Conservation (phyloP, 1,140 invertebrate species). For the Prorops nasuta region DNA sequence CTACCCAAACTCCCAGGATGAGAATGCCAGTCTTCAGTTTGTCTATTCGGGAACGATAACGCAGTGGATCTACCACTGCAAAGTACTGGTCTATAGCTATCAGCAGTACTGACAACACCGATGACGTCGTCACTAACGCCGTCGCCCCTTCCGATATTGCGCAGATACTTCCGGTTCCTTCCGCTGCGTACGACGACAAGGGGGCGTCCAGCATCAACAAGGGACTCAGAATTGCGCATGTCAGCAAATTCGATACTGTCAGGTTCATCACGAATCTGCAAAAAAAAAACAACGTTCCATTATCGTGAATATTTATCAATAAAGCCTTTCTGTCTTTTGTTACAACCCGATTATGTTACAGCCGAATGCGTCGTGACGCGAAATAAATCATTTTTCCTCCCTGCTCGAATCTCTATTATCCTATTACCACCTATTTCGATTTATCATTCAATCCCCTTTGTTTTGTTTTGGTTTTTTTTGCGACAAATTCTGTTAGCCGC, state of each 20-base stretch:
- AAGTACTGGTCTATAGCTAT: slow-evolving; percentile 85
- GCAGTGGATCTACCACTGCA: slow-evolving; percentile 81
- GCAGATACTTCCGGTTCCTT: slow-evolving; percentile 25
- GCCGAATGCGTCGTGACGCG: no score
- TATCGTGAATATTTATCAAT: no score
- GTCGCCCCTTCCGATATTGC: slow-evolving; percentile 42
- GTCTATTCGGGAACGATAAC: slow-evolving; percentile 78
- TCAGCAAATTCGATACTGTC: slow-evolving; percentile 65
- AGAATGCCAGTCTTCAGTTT: slow-evolving; percentile 69
- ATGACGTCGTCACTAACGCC: slow-evolving; percentile 49
- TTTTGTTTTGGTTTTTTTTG: no score
- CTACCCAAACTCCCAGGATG: slow-evolving; percentile 67
- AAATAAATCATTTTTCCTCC: no score
- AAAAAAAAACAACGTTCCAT: slow-evolving; percentile 27
- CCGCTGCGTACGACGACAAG: slow-evolving; percentile 1
- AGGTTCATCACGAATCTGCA: slow-evolving; percentile 71
- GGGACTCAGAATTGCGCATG: slow-evolving; percentile 63
- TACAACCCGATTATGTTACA: no score
- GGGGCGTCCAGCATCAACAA: slow-evolving; percentile 57
- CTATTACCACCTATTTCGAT: no score
- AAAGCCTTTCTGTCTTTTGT: no score
- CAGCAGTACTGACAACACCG: slow-evolving; percentile 71
- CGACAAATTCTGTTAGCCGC: no score
- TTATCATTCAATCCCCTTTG: no score
- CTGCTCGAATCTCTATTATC: no score